Evolutionary conservation across 2,113 vertebrate species (phyloP).

Genomic region (Spermophilus dauricus): DNA sequence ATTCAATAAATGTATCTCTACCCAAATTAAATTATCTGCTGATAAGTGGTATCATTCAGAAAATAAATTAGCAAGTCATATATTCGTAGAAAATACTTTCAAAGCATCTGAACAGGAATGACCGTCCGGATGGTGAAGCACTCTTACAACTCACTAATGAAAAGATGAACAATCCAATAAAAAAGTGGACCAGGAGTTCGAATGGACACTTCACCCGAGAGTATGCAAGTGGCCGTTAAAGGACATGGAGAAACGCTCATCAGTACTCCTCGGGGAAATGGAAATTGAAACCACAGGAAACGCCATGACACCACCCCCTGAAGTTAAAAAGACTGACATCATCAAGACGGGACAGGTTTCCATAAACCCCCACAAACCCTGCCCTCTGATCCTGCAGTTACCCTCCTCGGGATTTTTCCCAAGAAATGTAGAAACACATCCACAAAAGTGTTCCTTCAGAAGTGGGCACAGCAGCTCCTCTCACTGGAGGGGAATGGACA

Average conservation of each 20-base stretch:
- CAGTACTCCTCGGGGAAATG: slow-evolving; percentile 9
- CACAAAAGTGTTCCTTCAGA: neutral
- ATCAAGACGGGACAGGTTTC: neutral
- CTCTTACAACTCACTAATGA: neutral
- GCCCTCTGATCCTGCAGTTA: neutral
- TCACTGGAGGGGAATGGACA: neutral
- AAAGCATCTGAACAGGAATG: neutral
- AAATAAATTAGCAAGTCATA: neutral
- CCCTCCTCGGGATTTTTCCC: neutral
- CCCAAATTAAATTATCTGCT: neutral
- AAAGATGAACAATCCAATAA: slow-evolving; percentile 19
- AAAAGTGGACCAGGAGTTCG: neutral
- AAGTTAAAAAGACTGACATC: neutral
- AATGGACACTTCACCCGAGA: neutral
- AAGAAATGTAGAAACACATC: neutral
- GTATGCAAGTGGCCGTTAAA: neutral
- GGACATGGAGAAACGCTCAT: neutral
- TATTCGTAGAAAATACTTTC: slow-evolving; percentile 10
- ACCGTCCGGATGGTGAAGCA: neutral
- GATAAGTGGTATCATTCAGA: neutral
- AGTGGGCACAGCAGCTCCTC: no score
- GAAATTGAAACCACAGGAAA: neutral
- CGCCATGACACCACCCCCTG: neutral
- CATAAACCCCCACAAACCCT: neutral
- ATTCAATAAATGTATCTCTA: neutral